Base-by-base conservation (phyloP, 1,140 invertebrate genomes). In the Aphidius ervi region DNA sequence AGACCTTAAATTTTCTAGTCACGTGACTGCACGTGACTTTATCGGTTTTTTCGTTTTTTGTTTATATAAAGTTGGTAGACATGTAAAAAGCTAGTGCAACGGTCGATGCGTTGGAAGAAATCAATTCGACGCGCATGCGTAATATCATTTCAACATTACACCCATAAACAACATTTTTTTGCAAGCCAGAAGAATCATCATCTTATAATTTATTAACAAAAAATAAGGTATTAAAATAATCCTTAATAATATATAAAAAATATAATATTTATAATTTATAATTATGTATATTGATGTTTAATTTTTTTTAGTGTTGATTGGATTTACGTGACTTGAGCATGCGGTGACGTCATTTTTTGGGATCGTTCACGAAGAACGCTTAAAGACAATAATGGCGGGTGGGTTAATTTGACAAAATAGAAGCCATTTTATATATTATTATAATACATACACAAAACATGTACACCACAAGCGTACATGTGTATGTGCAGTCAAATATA, bases 361-460 rank as follows among this genome's bases (percentile, higher is more conserved):
- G 68, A 73, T 70, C 69, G 63, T 73, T 77, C 74, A 75, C 68
- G 74, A 77, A 74, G 71, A 76, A 76, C 73, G 71, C 71, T 67
- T 67, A 69, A 63, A 68, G 65, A 73, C 70, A 74, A 75, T 68
- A 74, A 79, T 79, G 77, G 77, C 77, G 77, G 76, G 77, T 79
- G 69, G 50, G 77, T 78, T 72, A 70, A 67, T 60, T 37, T 40
- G 8, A 50, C 8, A 58, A 49, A 43, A 23, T 7, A 43, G 57
- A 56, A 53, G 58, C 62, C 62, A 60, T 60, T 56, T 63, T 49
- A 46, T 39, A 54, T 54, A 16, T 16, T 16, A 16, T 16, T 16
- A 16, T 16, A 16, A 16, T 31, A 31, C 23, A 31, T 31, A 31
- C 23, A 31, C 23, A 31, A 31, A 31, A 31, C 23, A 31, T 31